Evolutionary conservation across 2,888 invertebrate genomes (phyloP), one percentile per base, ranked within the genome.

Genomic region (Cryptus armator): DNA sequence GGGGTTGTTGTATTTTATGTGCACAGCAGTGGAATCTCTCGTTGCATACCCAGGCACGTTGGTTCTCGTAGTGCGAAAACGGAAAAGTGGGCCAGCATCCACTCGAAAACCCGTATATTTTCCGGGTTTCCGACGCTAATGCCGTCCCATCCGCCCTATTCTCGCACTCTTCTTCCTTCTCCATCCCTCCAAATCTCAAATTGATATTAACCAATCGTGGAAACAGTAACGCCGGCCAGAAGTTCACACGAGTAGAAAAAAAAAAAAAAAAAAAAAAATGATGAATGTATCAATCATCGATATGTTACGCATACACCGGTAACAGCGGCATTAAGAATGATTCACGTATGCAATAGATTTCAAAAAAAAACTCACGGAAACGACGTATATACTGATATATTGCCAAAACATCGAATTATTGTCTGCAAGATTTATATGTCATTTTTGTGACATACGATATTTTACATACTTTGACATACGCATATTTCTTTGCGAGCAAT

Each of bases 61-160:
- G 37, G 62, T 56, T 79, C 51, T 80, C 48, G 59, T 44, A 46
- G 70, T 66, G 85, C 59, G 71, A 82, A 85, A 76, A 79, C 53
- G 79, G 67, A 85, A 85, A 85, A 85, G 82, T 85, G 82, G 85
- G 85, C 82, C 85, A 85, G 82, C 85, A 85, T 82, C 82, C 85
- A 85, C 82, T 79, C 75, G 56, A 85, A 85, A 82, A 85, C 79
- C 79, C 82, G 62, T 85, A 85, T 85, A 85, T 85, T 85, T 79
- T 80, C 71, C 43, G 70, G 32, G 51, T 59, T 85, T 79, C 79
- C 79, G 82, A 82, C 85, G 66, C 76, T 85, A 85, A 85, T 85
- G 82, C 76, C 79, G 64, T 75, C 74, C 79, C 67, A 75, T 80
- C 71, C 79, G 74, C 71, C 71, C 78, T 68, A 51, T 67, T 67